These are phyloP conservation scores for Dendroctonus ponderosae DNA, from an alignment of 1,140 invertebrate species.

Conservation along the genomic window DNA sequence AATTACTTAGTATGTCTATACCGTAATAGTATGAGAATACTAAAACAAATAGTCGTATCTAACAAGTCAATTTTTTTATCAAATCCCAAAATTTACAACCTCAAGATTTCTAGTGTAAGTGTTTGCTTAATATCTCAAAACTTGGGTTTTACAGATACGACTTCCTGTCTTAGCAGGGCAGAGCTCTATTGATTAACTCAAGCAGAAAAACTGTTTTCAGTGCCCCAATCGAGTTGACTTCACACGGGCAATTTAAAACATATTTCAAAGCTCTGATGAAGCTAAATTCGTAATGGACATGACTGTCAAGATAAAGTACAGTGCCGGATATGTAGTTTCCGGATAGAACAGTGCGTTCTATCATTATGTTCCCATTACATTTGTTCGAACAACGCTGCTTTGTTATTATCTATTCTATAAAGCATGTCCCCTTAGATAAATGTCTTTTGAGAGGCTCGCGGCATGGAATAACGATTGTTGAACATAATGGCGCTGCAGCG, in stretches of 20 bases:
- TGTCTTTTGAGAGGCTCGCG: constrained; percentile 13
- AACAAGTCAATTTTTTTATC: too few species aligned
- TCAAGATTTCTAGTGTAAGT: too few species aligned
- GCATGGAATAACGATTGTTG: constrained; percentile 1
- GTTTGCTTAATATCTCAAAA: too few species aligned
- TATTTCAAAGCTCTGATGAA: constrained; percentile 24
- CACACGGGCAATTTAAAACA: constrained; percentile 28
- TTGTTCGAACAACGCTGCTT: constrained; percentile 19
- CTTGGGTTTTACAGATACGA: too few species aligned
- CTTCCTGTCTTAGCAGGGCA: too few species aligned
- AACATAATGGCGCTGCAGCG: constrained; percentile 4
- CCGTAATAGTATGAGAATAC: too few species aligned
- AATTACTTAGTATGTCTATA: too few species aligned
- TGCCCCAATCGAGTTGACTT: not conserved
- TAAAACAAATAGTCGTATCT: too few species aligned
- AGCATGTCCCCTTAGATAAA: constrained; percentile 27
- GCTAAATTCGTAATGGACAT: constrained; percentile 22
- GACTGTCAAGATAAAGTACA: constrained; percentile 30
- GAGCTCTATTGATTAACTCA: not conserved
- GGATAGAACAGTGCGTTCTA: constrained; percentile 21
- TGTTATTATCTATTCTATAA: constrained; percentile 30
- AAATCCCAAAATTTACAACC: too few species aligned
- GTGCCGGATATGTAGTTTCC: constrained; percentile 30
- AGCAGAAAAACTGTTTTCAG: not conserved
- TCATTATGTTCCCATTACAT: constrained; percentile 31